Evolutionary conservation across 2,113 vertebrate genomes (phyloP).

Genomic region (Pseudorhombus dupliciocellatus): DNA sequence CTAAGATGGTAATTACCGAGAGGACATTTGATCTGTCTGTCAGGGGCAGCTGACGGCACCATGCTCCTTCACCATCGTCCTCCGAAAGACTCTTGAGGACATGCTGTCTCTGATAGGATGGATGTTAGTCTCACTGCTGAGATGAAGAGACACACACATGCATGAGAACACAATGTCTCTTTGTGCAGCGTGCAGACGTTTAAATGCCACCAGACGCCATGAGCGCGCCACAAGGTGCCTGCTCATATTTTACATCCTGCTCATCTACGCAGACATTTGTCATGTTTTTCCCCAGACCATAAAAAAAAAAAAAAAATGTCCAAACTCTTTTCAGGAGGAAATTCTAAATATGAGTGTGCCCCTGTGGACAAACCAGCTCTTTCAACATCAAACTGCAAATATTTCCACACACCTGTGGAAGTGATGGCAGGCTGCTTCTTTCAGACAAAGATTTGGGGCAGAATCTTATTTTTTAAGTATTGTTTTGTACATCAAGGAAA

Average conservation of each 20-base stretch:
- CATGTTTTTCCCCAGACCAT: neutral
- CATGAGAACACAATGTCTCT: neutral
- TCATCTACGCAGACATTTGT: slow-evolving; percentile 55
- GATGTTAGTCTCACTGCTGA: slow-evolving; percentile 60
- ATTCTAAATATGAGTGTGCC: neutral
- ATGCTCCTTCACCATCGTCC: slow-evolving; percentile 73
- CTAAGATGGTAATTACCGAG: neutral
- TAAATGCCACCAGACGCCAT: slow-evolving; percentile 10
- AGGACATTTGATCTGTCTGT: neutral
- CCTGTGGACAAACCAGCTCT: neutral
- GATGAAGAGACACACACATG: neutral
- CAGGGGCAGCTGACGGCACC: slow-evolving; percentile 41
- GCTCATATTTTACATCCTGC: neutral
- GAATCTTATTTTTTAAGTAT: too few relatives aligned
- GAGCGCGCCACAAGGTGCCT: neutral
- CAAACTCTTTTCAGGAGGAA: slow-evolving; percentile 10
- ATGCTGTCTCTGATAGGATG: slow-evolving; percentile 72
- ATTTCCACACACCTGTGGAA: neutral
- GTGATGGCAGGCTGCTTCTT: too few relatives aligned
- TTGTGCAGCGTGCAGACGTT: slow-evolving; percentile 1
- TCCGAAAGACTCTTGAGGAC: slow-evolving; percentile 68
- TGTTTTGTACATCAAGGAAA: too few relatives aligned
- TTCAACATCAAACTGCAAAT: slow-evolving; percentile 24
- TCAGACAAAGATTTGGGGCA: too few relatives aligned
- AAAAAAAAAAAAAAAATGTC: too few relatives aligned